These are phyloP conservation scores for Saccopteryx bilineata DNA, from an alignment of 2,113 vertebrate genomes.

Conservation along the genomic window DNA sequence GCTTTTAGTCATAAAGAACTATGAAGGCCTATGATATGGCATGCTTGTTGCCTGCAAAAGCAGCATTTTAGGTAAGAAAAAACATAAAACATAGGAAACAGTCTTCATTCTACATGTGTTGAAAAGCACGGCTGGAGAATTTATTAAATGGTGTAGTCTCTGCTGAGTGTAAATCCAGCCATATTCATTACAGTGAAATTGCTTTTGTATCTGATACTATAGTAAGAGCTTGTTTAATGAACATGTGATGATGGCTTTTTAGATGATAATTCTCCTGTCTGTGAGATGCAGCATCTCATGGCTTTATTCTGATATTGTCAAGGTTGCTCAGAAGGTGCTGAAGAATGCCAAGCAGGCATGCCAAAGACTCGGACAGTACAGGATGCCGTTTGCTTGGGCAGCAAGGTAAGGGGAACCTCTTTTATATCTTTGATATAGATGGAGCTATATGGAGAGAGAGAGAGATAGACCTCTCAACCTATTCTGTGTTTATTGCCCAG, in stretches of 20 bases:
- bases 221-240: not conserved
- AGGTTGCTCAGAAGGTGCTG: slow-evolving; percentile 98
- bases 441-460: not conserved
- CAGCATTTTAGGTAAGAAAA: not conserved
- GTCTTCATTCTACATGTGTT: not conserved
- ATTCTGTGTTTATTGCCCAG: not conserved
- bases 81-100: not conserved
- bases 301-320: slow-evolving; percentile 71
- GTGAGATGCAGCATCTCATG: not conserved
- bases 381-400: slow-evolving; percentile 99
- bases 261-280: not conserved
- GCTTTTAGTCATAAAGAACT: not conserved
- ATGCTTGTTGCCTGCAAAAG: not conserved
- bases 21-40: not conserved
- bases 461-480: not conserved
- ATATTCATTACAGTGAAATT: not conserved
- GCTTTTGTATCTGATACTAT: not conserved
- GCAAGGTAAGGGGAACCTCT: slow-evolving; percentile 91
- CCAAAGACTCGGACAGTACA: slow-evolving; percentile 95
- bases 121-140: not conserved
- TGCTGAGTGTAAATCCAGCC: not conserved
- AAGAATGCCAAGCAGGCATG: slow-evolving; percentile 98
- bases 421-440: not conserved
- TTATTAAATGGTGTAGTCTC: not conserved
- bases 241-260: not conserved